A percentile compares a stretch with the other conserved stretches of the same genome.
Conservation (phyloP, 2,113 vertebrate genomes). For the Osmerus mordax region DNA sequence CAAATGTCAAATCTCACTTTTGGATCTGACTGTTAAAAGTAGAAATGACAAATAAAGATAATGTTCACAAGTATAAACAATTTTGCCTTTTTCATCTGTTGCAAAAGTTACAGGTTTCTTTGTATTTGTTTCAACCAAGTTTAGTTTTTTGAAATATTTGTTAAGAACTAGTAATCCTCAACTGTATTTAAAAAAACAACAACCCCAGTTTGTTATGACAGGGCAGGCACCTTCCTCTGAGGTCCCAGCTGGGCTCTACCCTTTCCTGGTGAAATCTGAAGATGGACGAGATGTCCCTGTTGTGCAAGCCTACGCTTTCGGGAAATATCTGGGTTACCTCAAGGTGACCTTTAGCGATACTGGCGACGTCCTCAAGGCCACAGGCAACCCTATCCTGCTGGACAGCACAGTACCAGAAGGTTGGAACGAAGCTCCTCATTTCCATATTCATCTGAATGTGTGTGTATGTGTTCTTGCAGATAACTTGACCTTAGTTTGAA, state of each 20-base stretch:
- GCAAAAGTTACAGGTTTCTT: background rate
- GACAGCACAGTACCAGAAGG: constrained; percentile 78
- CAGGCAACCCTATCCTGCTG: constrained; percentile 90
- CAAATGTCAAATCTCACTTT: no score
- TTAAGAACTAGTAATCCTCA: no score
- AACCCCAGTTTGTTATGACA: constrained; percentile 38
- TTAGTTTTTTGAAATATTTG: no score
- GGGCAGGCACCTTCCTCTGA: constrained; percentile 80
- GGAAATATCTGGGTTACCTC: constrained; percentile 88
- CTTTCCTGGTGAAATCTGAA: constrained; percentile 78
- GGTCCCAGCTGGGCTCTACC: constrained; percentile 77
- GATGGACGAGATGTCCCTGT: constrained; percentile 83
- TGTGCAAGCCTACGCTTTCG: constrained; percentile 91
- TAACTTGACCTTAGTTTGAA: no score
- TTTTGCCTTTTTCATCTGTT: no score
- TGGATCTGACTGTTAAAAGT: no score
- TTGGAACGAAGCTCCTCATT: constrained; percentile 40
- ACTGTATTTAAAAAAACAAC: no score
- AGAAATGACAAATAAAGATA: no score
- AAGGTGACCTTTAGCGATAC: constrained; percentile 80
- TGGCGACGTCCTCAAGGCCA: constrained; percentile 76
- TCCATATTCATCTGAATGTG: no score
- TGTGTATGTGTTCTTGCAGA: no score
- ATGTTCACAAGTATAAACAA: no score
- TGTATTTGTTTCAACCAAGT: background rate